A percentile compares a stretch with the other conserved stretches of the same genome.
Evolutionary conservation across 2,888 invertebrate species (phyloP).

Genomic region (Hydraecia micacea): DNA sequence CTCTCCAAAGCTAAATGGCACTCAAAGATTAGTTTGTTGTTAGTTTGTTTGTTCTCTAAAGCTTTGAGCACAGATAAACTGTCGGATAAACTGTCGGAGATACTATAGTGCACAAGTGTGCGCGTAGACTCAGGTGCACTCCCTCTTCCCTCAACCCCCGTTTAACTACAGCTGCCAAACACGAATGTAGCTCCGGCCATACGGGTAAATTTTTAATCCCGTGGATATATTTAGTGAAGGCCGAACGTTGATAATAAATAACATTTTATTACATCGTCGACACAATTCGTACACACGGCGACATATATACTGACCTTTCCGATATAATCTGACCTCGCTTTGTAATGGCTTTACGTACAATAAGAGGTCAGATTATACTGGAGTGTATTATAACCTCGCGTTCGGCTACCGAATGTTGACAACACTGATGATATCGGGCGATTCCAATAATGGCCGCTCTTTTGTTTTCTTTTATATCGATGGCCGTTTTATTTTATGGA

Average conservation of each 20-base stretch:
- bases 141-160: too few species aligned
- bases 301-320: slow-evolving; percentile 4
- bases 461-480: slow-evolving; percentile 52
- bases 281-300: slow-evolving; percentile 41
- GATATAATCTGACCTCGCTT: slow-evolving; percentile 3
- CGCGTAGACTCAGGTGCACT: too few species aligned
- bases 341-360: background rate
- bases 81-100: too few species aligned
- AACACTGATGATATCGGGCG: slow-evolving; percentile 51
- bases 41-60: too few species aligned
- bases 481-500: slow-evolving; percentile 41
- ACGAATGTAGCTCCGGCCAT: background rate
- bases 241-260: slow-evolving; percentile 50
- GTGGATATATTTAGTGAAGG: slow-evolving; percentile 48
- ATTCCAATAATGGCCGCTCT: slow-evolving; percentile 48
- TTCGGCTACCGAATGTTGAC: slow-evolving; percentile 41
- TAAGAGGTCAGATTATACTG: background rate
- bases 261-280: slow-evolving; percentile 53
- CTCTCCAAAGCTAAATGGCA: too few species aligned
- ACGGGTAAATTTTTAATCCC: slow-evolving; percentile 49
- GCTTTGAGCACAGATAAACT: too few species aligned
- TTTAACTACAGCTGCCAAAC: background rate
- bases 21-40: too few species aligned
- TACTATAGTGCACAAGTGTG: too few species aligned
- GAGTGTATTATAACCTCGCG: background rate